Evolutionary conservation across 2,797 vertebrate genomes (phyloP).

Genomic region (Hafferia zeledoni): DNA sequence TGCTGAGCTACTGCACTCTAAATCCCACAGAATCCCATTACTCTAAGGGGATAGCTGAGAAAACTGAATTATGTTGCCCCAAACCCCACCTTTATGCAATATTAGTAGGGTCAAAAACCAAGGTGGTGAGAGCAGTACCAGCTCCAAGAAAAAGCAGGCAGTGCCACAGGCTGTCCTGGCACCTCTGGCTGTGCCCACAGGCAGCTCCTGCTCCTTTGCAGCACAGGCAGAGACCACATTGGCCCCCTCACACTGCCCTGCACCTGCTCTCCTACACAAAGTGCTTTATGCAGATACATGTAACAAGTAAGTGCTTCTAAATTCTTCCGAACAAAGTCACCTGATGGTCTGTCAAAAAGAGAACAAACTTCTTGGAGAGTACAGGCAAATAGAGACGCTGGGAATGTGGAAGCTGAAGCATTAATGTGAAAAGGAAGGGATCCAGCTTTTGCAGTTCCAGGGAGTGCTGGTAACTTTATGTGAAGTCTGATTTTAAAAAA

Average conservation of each 20-base stretch:
- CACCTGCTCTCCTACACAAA: not conserved
- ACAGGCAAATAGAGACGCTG: not conserved
- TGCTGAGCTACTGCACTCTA: not conserved
- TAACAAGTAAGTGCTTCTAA: not conserved
- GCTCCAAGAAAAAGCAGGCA: not conserved
- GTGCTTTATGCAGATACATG: not conserved
- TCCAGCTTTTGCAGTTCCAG: not conserved
- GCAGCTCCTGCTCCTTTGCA: not conserved
- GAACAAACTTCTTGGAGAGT: not conserved
- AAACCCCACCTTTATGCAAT: not conserved
- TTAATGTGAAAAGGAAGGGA: not conserved
- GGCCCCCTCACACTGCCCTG: rapidly evolving
- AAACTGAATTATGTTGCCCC: not conserved
- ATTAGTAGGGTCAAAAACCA: not conserved
- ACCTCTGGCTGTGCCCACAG: rapidly evolving
- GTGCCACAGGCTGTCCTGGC: not conserved
- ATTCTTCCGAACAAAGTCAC: not conserved
- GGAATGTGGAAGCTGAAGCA: not conserved
- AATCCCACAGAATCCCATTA: not conserved
- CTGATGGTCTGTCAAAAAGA: not conserved
- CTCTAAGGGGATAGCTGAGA: not conserved
- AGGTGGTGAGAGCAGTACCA: rapidly evolving
- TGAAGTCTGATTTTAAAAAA: not conserved
- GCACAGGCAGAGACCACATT: not conserved
- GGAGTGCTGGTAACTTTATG: not conserved